A percentile compares a stretch with the other conserved stretches of the same genome.
Conservation (phyloP, 1,140 invertebrate genomes). For the Prorops nasuta region DNA sequence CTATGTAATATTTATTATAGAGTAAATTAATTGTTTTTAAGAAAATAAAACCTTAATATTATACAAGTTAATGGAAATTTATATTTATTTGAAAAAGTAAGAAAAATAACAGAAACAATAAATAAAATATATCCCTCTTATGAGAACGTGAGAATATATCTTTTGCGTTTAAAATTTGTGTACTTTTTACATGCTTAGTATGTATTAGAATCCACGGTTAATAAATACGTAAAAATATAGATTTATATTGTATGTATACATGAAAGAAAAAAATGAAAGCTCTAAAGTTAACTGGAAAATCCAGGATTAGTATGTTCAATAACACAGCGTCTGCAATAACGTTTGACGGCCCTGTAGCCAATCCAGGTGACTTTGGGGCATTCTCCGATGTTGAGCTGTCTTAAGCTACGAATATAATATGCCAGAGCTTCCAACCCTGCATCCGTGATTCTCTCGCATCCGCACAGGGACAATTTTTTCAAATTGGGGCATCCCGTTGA, state of each 20-base stretch:
- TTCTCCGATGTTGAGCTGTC: slow-evolving; percentile 90
- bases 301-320: slow-evolving; percentile 94
- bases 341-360: slow-evolving; percentile 86
- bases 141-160: slow-evolving; percentile 1
- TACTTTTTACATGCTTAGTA: too few relatives aligned
- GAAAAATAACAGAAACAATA: slow-evolving; percentile 27
- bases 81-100: slow-evolving; percentile 14
- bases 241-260: neutral
- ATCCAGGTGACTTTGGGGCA: slow-evolving; percentile 78
- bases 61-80: neutral
- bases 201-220: too few relatives aligned
- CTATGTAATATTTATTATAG: too few relatives aligned
- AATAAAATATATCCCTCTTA: slow-evolving; percentile 14
- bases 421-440: slow-evolving; percentile 82
- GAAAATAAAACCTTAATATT: neutral
- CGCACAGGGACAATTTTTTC: slow-evolving; percentile 84
- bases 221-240: neutral
- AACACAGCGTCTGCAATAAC: slow-evolving; percentile 85
- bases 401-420: slow-evolving; percentile 81
- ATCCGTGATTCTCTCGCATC: slow-evolving; percentile 86
- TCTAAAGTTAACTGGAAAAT: slow-evolving; percentile 61
- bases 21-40: too few relatives aligned
- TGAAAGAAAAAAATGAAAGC: slow-evolving; percentile 1
- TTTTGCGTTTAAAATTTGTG: too few relatives aligned
- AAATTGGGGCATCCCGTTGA: slow-evolving; percentile 87